These are phyloP conservation scores for Podiceps cristatus DNA, from an alignment of 2,113 vertebrate genomes.

Conservation along the genomic window DNA sequence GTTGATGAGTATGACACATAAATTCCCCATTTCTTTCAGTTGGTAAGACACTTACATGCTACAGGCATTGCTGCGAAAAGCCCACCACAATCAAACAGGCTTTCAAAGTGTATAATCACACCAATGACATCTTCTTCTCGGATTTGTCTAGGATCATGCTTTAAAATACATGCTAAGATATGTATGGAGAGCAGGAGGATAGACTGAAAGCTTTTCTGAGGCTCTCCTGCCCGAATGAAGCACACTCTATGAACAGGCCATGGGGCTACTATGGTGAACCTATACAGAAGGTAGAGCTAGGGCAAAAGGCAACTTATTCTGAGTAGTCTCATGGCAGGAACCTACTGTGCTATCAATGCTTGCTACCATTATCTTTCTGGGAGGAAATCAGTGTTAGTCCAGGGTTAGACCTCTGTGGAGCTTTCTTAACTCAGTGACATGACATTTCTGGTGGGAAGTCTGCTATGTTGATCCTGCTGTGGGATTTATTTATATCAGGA, in stretches of 20 bases:
- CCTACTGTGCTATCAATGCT: neutral
- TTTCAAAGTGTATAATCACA: neutral
- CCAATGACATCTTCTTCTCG: neutral
- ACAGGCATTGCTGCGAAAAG: neutral
- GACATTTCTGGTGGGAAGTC: neutral
- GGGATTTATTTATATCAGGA: neutral
- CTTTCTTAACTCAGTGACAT: neutral
- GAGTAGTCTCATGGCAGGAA: neutral
- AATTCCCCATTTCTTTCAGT: neutral
- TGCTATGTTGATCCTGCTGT: neutral
- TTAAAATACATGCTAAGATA: neutral
- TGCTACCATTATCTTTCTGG: neutral
- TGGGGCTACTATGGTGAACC: neutral
- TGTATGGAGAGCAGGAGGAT: neutral
- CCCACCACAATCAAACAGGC: fast-evolving
- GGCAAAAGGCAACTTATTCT: neutral
- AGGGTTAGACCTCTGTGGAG: neutral
- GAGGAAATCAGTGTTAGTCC: neutral
- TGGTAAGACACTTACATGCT: fast-evolving
- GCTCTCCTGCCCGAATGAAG: neutral
- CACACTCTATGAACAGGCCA: neutral
- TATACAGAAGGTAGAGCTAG: neutral
- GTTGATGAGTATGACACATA: fast-evolving
- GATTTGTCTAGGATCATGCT: neutral
- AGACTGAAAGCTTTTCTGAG: neutral